These are phyloP conservation scores for Drosophila miranda DNA, from an alignment of 1,140 invertebrate genomes.

Conservation along the genomic window DNA sequence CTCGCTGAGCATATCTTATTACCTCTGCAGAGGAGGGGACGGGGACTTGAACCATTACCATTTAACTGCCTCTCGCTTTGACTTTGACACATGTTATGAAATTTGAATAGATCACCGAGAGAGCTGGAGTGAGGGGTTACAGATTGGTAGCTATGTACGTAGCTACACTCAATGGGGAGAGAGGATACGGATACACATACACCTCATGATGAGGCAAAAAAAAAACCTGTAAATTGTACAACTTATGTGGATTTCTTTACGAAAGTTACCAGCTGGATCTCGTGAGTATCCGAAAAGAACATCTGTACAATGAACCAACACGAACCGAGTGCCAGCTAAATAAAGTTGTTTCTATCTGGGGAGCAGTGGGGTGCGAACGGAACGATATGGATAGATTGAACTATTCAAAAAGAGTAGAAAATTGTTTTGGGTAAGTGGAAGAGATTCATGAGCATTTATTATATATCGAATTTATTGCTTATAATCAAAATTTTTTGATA, in stretches of 20 bases:
- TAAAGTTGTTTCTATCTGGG: conserved; percentile 43
- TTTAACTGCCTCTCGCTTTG: conserved; percentile 75
- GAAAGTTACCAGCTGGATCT: conserved; percentile 17
- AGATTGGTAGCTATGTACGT: too few species aligned
- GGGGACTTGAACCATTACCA: conserved; percentile 11
- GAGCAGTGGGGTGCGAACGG: conserved; percentile 6
- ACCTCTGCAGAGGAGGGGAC: conserved; percentile 59
- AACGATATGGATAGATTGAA: conserved; percentile 6
- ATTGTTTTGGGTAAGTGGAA: too few species aligned
- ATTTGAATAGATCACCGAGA: conserved; percentile 74
- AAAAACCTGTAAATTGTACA: conserved; percentile 65
- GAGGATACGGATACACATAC: neutral
- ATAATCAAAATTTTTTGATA: too few species aligned
- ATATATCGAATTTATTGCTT: too few species aligned
- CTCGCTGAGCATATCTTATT: conserved; percentile 70
- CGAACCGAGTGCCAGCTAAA: conserved; percentile 60
- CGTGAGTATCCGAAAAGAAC: conserved; percentile 32
- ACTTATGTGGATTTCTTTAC: conserved; percentile 33
- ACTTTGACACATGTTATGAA: conserved; percentile 78
- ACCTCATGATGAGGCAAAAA: conserved; percentile 55
- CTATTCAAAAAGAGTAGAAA: neutral
- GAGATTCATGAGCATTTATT: neutral
- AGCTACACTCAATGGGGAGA: neutral
- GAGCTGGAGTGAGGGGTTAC: conserved; percentile 1
- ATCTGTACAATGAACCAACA: conserved; percentile 69